Base-by-base conservation (phyloP, 2,888 invertebrate species). In the Diloba caeruleocephala region DNA sequence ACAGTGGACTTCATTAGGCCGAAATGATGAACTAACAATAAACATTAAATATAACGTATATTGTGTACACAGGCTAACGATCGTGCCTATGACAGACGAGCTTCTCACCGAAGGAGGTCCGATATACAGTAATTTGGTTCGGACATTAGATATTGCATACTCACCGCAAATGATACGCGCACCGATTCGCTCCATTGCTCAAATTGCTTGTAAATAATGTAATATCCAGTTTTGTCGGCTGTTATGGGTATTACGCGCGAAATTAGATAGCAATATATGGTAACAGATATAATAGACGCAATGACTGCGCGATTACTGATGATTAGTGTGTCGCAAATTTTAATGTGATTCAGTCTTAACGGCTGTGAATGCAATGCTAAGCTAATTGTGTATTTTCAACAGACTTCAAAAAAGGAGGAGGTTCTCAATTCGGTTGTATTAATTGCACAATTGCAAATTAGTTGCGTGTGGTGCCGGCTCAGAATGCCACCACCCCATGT, bases 121-220 rank as follows among this genome's bases (percentile, higher is more conserved):
- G n/a, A 52, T 25, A 50, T 17, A 25, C 14, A 50, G 33, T 43
- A 52, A 58, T 64, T 58, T 64, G 23, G 38, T 19, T 10, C 33
- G 10, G 10, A 28, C 49, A 48, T 48, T 54, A 39, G 37, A 56
- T 51, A 53, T 55, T 66, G 44, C 67, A 52, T 36, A 59, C 48
- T 44, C 42, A 67, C 71, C 70, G 48, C 67, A 67, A 59, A 70
- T 64, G 48, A 63, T 59, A 50, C 51, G 49, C 36, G 32, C 32
- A 38, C 57, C 69, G 50, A 50, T 42, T 43, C 44, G 64, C 55
- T 51, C 39, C 43, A 58, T 36, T 33, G 49, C 29, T 50, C 51
- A 60, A 65, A 72, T 71, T 56, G 69, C 63, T 55, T 49, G 54
- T 58, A 62, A 65, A 62, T 62, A 62, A 62, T 59, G 66, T 63